Evolutionary conservation across 2,797 vertebrate species (phyloP).

Genomic region (Sebastes nivosus): DNA sequence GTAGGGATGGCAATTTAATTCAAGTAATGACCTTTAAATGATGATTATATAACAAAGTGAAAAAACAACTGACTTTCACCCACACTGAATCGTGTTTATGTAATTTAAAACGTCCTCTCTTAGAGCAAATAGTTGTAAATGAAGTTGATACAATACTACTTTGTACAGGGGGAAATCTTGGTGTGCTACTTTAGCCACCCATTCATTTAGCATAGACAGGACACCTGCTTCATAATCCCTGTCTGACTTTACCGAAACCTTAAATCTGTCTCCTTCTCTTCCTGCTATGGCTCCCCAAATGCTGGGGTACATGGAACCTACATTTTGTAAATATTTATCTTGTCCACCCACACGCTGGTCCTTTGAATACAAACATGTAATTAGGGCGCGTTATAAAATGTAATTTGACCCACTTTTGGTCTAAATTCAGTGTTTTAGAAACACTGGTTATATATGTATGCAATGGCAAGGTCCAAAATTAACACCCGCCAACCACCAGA

Average conservation of each 20-base stretch:
- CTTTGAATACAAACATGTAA: neutral
- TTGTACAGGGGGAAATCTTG: neutral
- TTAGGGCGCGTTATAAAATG: neutral
- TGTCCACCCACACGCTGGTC: neutral
- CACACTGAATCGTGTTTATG: slow-evolving; percentile 1
- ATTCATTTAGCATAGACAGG: neutral
- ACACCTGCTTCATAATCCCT: neutral
- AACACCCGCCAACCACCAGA: too few species aligned
- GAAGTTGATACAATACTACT: neutral
- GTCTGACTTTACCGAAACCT: neutral
- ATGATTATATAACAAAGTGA: slow-evolving; percentile 13
- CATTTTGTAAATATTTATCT: neutral
- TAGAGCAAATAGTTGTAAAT: neutral
- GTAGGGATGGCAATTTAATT: neutral
- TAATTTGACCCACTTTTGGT: neutral
- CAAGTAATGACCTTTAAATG: neutral
- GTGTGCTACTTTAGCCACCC: neutral
- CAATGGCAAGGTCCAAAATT: neutral
- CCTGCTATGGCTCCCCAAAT: neutral
- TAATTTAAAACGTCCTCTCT: neutral
- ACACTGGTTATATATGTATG: too few species aligned
- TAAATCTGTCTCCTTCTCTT: neutral
- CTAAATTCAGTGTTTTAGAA: neutral
- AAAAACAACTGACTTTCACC: neutral
- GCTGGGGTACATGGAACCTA: neutral